A percentile compares a stretch with the other conserved stretches of the same genome.
Evolutionary conservation across 1,140 invertebrate genomes (phyloP).

Genomic region (Centruroides sculpturatus): DNA sequence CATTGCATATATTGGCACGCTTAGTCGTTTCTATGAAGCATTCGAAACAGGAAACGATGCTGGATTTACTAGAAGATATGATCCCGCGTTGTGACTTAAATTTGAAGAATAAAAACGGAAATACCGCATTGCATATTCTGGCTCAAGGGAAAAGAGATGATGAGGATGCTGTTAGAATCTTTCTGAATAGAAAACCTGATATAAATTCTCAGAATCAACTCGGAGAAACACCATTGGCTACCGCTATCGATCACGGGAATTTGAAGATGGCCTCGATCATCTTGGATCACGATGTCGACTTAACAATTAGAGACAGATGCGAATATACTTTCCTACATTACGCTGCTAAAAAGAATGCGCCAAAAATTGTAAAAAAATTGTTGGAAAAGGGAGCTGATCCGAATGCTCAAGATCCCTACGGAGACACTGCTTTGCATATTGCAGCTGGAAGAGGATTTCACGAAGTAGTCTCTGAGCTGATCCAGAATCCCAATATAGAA

Average conservation of each 20-base stretch:
- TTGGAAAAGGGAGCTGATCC: conserved; percentile 12
- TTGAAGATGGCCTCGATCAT: conserved; percentile 60
- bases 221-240: conserved; percentile 86
- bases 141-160: too few species aligned
- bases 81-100: too few species aligned
- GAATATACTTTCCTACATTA: conserved; percentile 14
- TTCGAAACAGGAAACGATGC: too few species aligned
- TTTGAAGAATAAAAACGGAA: too few species aligned
- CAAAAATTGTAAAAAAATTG: conserved; percentile 10
- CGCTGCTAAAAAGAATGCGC: conserved; percentile 12
- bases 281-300: conserved; percentile 10
- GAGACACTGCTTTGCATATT: conserved; percentile 23
- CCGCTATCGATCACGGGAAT: conserved; percentile 83
- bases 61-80: too few species aligned
- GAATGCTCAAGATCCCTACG: conserved; percentile 20
- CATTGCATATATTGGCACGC: too few species aligned
- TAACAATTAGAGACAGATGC: conserved; percentile 18
- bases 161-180: too few species aligned
- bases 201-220: conserved; percentile 53
- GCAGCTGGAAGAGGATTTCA: conserved; percentile 22
- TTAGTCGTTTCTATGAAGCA: too few species aligned
- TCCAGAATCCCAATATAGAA: too few species aligned
- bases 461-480: too few species aligned
- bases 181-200: conserved; percentile 10
- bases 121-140: too few species aligned